A percentile compares a stretch with the other conserved stretches of the same genome.
phyloP scores from a whole-genome alignment of 2,113 vertebrate species.

The Notothenia rossii region DNA sequence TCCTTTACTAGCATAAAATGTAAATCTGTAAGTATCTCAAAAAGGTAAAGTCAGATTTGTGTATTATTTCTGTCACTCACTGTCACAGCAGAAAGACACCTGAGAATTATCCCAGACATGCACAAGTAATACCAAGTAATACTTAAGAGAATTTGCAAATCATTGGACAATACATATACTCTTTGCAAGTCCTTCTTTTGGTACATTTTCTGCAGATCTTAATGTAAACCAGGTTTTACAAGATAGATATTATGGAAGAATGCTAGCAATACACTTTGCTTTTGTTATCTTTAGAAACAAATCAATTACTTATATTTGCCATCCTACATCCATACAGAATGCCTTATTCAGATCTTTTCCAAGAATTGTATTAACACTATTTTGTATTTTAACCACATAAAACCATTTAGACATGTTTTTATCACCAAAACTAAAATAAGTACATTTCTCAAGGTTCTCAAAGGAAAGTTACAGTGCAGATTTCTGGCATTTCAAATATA shows the following conservation, averaged over 20 bases:
- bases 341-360: neutral
- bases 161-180: neutral
- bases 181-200: too few species aligned
- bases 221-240: neutral
- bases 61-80: neutral
- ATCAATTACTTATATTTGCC: neutral
- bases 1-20: neutral
- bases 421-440: neutral
- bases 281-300: neutral
- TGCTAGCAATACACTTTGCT: neutral
- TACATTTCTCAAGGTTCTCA: neutral
- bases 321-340: neutral
- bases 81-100: neutral
- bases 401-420: too few species aligned
- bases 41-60: conserved; percentile 24
- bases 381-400: too few species aligned
- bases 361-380: too few species aligned
- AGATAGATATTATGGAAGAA: neutral
- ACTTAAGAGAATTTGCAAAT: neutral
- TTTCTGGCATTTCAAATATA: neutral
- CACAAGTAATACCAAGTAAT: neutral
- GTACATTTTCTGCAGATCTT: neutral
- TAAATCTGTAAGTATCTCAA: conserved; percentile 1
- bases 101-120: neutral
- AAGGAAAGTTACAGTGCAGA: neutral